Conservation (phyloP, 2,888 invertebrate genomes). For the Vesta saturnalis region DNA sequence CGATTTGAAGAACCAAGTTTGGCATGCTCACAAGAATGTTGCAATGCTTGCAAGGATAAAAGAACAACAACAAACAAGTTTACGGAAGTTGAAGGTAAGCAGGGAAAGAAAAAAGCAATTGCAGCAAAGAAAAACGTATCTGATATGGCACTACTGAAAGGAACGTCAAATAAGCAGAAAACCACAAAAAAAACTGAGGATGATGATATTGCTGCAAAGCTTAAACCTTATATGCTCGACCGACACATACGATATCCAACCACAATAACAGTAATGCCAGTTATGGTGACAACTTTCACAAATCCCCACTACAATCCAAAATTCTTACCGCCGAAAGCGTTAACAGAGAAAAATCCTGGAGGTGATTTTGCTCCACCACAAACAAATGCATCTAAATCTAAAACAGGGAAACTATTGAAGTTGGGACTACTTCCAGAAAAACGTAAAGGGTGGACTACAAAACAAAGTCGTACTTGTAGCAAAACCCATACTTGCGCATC, state of each 20-base stretch:
- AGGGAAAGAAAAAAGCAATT: background rate
- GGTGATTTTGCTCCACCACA: background rate
- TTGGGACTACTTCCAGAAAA: background rate
- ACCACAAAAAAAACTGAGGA: slow-evolving; percentile 3
- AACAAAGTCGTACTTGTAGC: too few relatives aligned
- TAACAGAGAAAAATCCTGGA: background rate
- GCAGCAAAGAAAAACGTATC: background rate
- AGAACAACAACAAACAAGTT: background rate
- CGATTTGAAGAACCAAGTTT: slow-evolving; percentile 9
- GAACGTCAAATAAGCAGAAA: background rate
- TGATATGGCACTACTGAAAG: background rate
- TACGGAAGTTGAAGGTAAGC: background rate
- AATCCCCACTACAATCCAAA: slow-evolving; percentile 11
- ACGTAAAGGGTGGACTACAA: background rate
- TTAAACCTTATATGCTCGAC: slow-evolving; percentile 36
- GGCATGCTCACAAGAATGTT: background rate
- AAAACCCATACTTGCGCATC: too few relatives aligned
- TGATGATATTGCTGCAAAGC: slow-evolving; percentile 17
- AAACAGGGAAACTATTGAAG: background rate
- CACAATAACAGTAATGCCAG: slow-evolving; percentile 45
- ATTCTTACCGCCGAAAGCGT: too few relatives aligned
- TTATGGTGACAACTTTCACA: slow-evolving; percentile 27
- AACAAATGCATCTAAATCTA: background rate
- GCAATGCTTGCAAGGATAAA: background rate
- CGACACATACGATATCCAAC: slow-evolving; percentile 41